These are phyloP conservation scores for Drosophila crucigera DNA, from an alignment of 2,888 invertebrate genomes.

Conservation along the genomic window DNA sequence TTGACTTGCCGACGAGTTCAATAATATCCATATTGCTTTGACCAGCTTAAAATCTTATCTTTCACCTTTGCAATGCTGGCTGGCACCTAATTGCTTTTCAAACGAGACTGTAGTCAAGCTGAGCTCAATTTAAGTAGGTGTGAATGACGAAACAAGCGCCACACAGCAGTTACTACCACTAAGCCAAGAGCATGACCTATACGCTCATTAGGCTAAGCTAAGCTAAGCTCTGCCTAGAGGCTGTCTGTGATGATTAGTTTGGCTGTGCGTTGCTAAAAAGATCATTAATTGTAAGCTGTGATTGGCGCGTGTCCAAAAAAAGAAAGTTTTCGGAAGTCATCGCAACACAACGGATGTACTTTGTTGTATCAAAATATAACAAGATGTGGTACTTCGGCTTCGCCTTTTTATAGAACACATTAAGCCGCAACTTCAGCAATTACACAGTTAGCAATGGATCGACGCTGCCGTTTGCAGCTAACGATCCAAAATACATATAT, in stretches of 20 bases:
- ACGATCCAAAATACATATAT: neutral
- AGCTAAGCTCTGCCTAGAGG: slow-evolving; percentile 35
- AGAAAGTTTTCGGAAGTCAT: slow-evolving; percentile 41
- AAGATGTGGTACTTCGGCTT: neutral
- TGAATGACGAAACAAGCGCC: slow-evolving; percentile 41
- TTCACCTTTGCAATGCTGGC: slow-evolving; percentile 29
- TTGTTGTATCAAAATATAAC: slow-evolving; percentile 4
- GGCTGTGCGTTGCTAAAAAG: slow-evolving; percentile 18
- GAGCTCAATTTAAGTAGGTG: slow-evolving; percentile 61
- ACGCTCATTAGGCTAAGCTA: slow-evolving; percentile 60
- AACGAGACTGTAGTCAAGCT: slow-evolving; percentile 44
- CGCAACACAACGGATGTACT: slow-evolving; percentile 5
- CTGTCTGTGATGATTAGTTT: slow-evolving; percentile 40
- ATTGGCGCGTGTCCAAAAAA: slow-evolving; percentile 48
- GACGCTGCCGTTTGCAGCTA: slow-evolving; percentile 4
- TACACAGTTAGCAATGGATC: slow-evolving; percentile 8
- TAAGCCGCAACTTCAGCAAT: slow-evolving; percentile 23
- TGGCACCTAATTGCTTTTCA: slow-evolving; percentile 49
- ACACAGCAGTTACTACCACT: slow-evolving; percentile 5
- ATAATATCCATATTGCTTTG: slow-evolving; percentile 11
- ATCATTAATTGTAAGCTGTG: slow-evolving; percentile 39
- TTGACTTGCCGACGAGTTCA: neutral
- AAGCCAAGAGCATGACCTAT: slow-evolving; percentile 70
- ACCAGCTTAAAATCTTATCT: slow-evolving; percentile 35
- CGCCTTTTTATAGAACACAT: slow-evolving; percentile 37